phyloP scores from a whole-genome alignment of 2,888 invertebrate genomes.

The Synanthedon tipuliformis region DNA sequence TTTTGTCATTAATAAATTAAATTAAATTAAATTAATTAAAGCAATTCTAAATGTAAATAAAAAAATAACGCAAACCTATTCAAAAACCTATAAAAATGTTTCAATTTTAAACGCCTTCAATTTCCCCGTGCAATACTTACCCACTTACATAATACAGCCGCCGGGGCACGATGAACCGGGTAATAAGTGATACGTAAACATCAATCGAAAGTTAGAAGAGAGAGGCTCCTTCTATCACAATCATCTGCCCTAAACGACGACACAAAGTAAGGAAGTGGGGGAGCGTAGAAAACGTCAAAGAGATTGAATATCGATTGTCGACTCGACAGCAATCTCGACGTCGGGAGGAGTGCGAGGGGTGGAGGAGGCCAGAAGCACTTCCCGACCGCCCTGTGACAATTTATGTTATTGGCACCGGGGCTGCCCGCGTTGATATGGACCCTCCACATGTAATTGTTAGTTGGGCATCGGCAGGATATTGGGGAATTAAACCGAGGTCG shows the following conservation, averaged over 20 bases:
- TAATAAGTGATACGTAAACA: background rate
- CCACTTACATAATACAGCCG: background rate
- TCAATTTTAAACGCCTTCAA: background rate
- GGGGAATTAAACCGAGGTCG: conserved; percentile 59
- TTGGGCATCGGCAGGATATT: conserved; percentile 64
- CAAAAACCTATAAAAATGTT: no score
- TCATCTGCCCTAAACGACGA: conserved; percentile 52
- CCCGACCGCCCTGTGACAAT: conserved; percentile 60
- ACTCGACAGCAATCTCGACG: conserved; percentile 56
- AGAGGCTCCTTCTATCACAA: conserved; percentile 33
- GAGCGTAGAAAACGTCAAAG: conserved; percentile 62
- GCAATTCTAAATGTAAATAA: no score
- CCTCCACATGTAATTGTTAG: conserved; percentile 66
- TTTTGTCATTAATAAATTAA: no score
- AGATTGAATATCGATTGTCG: conserved; percentile 69
- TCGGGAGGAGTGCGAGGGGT: conserved; percentile 12
- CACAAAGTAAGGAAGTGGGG: conserved; percentile 60
- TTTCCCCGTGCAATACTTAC: background rate
- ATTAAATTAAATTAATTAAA: no score
- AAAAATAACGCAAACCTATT: no score
- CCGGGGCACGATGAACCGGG: background rate
- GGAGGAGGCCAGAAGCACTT: conserved; percentile 27
- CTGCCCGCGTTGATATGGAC: conserved; percentile 54
- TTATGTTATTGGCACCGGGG: conserved; percentile 61
- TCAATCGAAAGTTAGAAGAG: background rate